Conservation (phyloP, 2,113 vertebrate species). For the Thoracochromis brauschi region DNA sequence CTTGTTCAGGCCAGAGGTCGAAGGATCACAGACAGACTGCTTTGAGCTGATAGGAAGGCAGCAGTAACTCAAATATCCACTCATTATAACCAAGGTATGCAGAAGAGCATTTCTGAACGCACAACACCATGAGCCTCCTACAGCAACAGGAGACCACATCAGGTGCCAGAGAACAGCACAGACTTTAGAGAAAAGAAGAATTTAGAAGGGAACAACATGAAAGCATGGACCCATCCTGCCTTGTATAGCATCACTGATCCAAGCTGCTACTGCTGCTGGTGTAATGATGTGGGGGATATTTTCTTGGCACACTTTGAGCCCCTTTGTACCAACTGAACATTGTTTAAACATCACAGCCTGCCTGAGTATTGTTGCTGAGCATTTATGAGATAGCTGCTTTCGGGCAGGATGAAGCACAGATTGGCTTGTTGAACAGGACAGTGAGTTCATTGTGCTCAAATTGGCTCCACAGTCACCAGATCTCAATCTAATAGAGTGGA, state of each 20-base stretch:
- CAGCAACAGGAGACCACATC: background rate
- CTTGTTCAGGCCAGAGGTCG: background rate
- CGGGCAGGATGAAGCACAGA: background rate
- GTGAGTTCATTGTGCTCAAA: background rate
- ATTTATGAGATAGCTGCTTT: background rate
- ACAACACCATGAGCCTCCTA: background rate
- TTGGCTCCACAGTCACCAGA: background rate
- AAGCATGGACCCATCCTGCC: background rate
- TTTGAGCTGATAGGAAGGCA: background rate
- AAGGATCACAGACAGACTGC: background rate
- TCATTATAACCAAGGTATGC: background rate
- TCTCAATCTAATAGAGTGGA: background rate
- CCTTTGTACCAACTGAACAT: background rate
- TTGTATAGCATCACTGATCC: background rate
- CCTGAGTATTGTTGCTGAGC: background rate
- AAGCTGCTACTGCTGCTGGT: background rate
- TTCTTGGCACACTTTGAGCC: background rate
- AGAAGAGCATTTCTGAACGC: background rate
- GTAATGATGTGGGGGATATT: background rate
- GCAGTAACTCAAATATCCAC: background rate
- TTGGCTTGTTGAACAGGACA: background rate
- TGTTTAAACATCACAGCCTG: background rate
- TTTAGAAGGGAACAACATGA: background rate
- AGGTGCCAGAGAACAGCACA: background rate
- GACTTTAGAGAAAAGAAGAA: background rate